A percentile compares a stretch with the other conserved stretches of the same genome.
Evolutionary conservation across 92 coral and sea anemone species (phyloP).

Genomic region (Actinernus sp.): DNA sequence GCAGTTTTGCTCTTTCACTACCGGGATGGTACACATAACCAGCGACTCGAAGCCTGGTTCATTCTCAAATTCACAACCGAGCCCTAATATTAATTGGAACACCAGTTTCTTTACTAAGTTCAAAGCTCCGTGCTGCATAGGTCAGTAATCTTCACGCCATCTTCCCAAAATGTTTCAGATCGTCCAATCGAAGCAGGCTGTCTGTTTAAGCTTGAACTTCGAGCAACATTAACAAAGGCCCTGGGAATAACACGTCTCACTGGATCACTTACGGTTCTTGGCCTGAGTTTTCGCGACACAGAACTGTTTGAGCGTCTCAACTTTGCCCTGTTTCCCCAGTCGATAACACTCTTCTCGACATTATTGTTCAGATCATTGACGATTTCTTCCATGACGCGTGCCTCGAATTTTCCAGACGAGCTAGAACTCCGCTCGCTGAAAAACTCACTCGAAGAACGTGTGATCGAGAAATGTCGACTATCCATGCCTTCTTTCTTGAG

Average conservation of each 20-base stretch:
- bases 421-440: conserved; percentile 6
- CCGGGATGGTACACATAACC: too few relatives aligned
- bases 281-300: conserved; percentile 3
- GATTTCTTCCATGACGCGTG: conserved; percentile 33
- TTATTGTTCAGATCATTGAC: conserved; percentile 36
- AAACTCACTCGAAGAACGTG: too few relatives aligned
- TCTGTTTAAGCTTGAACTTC: conserved; percentile 39
- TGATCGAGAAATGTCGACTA: too few relatives aligned
- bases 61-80: too few relatives aligned
- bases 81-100: too few relatives aligned
- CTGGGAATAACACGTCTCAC: conserved; percentile 29
- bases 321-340: conserved; percentile 45
- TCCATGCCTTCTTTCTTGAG: too few relatives aligned
- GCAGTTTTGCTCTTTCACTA: too few relatives aligned
- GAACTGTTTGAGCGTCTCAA: conserved; percentile 33
- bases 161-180: conserved; percentile 38
- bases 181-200: conserved; percentile 28
- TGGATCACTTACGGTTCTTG: conserved; percentile 32
- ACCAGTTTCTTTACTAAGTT: too few relatives aligned
- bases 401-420: conserved; percentile 16
- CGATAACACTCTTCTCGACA: conserved; percentile 20
- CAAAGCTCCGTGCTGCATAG: conserved; percentile 37
- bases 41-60: too few relatives aligned
- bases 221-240: conserved; percentile 12
- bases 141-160: conserved; percentile 33